These are phyloP conservation scores for Pantherophis guttatus DNA, from an alignment of 2,113 vertebrate species.

Conservation along the genomic window DNA sequence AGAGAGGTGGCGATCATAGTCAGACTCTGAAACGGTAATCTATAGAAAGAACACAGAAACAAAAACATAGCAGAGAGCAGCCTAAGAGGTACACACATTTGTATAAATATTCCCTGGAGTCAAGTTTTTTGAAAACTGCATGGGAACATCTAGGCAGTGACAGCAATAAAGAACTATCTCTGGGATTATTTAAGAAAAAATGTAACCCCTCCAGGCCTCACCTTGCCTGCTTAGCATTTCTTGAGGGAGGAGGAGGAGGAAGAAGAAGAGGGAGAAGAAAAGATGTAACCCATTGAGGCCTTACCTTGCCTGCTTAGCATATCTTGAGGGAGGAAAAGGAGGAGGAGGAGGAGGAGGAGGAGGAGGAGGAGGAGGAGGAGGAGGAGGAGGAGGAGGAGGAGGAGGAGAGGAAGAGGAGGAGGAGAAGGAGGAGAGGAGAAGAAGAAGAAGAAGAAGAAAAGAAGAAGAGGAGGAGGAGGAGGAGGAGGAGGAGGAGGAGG, in stretches of 20 bases:
- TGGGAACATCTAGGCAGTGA: not conserved
- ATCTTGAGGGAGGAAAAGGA: no score
- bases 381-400: no score
- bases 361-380: no score
- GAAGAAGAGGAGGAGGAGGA: no score
- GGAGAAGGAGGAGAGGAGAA: no score
- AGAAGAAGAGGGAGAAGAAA: no score
- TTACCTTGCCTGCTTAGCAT: no score
- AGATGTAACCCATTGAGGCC: no score
- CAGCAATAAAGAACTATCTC: not conserved
- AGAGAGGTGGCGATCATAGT: not conserved
- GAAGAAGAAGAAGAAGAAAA: no score
- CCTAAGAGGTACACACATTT: not conserved
- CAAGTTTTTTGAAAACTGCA: not conserved
- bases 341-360: no score
- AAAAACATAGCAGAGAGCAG: not conserved
- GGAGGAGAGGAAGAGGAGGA: no score
- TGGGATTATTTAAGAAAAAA: not conserved
- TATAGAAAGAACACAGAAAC: not conserved
- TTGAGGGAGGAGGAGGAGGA: accelerated
- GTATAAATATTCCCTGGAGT: not conserved
- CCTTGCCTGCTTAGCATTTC: not conserved
- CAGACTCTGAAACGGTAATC: not conserved
- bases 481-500: no score
- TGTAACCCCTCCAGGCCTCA: not conserved